Percentiles rank a stretch among this genome's conserved stretches.
These are phyloP conservation scores for Gouania willdenowi DNA, from an alignment of 2,797 vertebrate species.

Conservation along the genomic window DNA sequence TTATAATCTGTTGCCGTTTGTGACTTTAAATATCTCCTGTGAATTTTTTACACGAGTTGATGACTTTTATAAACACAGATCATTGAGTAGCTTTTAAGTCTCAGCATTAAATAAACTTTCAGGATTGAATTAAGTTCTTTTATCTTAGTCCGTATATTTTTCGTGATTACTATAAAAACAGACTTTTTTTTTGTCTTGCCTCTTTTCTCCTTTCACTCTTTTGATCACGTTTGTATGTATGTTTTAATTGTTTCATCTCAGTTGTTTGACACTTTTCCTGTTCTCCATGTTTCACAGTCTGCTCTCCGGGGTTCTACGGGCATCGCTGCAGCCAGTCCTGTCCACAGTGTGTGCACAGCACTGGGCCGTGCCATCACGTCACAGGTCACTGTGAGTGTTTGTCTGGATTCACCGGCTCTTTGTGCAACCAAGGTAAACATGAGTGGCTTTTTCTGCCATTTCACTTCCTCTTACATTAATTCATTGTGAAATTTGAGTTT, in stretches of 20 bases:
- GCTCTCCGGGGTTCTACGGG: slow-evolving; percentile 90
- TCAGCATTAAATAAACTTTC: slow-evolving; percentile 43
- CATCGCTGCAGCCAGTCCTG: slow-evolving; percentile 91
- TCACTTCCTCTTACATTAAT: slow-evolving; percentile 5
- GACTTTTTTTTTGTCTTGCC: slow-evolving; percentile 30
- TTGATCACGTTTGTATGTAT: slow-evolving; percentile 27
- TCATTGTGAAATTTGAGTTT: slow-evolving; percentile 7
- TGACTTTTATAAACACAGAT: slow-evolving; percentile 34
- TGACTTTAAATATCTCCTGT: slow-evolving; percentile 8
- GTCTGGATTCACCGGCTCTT: slow-evolving; percentile 87
- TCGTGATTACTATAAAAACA: slow-evolving; percentile 43
- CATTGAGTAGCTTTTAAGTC: slow-evolving; percentile 26
- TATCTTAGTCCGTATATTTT: slow-evolving; percentile 39
- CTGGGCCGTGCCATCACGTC: slow-evolving; percentile 88
- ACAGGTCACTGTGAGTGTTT: slow-evolving; percentile 92
- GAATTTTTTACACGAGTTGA: slow-evolving; percentile 24
- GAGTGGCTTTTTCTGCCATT: slow-evolving; percentile 40
- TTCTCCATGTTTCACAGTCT: slow-evolving; percentile 72
- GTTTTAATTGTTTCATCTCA: slow-evolving; percentile 38
- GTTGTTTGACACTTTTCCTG: slow-evolving; percentile 22
- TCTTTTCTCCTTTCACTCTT: slow-evolving; percentile 39
- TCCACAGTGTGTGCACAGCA: slow-evolving; percentile 93
- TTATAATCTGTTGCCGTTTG: too few relatives aligned
- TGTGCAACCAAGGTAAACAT: slow-evolving; percentile 99
- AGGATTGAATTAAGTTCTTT: slow-evolving; percentile 32